Base-by-base conservation (phyloP, 2,113 vertebrate genomes). In the Hydropotes inermis region DNA sequence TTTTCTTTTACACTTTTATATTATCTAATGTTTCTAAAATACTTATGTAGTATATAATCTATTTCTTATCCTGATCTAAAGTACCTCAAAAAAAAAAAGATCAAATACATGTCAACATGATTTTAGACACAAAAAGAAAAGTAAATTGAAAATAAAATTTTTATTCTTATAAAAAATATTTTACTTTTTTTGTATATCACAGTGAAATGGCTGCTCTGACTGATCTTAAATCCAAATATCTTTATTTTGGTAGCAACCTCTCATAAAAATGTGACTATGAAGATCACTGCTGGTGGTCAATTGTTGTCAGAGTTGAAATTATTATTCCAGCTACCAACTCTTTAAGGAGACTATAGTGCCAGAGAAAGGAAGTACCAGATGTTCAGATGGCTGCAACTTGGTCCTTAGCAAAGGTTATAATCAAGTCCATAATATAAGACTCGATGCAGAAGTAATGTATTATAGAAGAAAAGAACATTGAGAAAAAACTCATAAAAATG, bases 361-460 rank as follows among this genome's bases (percentile, higher is more conserved):
- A 54, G 23, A 90, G 88, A 96, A 86, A 94, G 89, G 58, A 64
- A 79, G 82, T 86, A 95, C 82, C 89, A 91, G 95, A 97, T 96
- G 95, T 88, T 96, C 91, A 92, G 74, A 90, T 90, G 82, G 61
- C 92, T 96, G 50, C 64, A 96, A 54, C 96, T 96, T 89, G 94
- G 92, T 96, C 82, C 96, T 95, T 91, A 96, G 88, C 70, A 95
- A 79, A 97, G 70, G 93, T 92, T 92, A 91, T 95, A 94, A 92
- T 96, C 93, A 95, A 95, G 95, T 97, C 89, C 47, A 95, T 64
- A 95, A 95, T 76, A 82, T 81, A 57, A 96, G 52, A 47, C 58
- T 76, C 58, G 1, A 47, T 82, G 84, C 93, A 89, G 87, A 36
- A 91, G 92, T 60, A 96, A 86, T 1, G 12, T 17, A 36, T 74